phyloP scores from a whole-genome alignment of 1,140 invertebrate genomes.

The Acromyrmex echinatior region DNA sequence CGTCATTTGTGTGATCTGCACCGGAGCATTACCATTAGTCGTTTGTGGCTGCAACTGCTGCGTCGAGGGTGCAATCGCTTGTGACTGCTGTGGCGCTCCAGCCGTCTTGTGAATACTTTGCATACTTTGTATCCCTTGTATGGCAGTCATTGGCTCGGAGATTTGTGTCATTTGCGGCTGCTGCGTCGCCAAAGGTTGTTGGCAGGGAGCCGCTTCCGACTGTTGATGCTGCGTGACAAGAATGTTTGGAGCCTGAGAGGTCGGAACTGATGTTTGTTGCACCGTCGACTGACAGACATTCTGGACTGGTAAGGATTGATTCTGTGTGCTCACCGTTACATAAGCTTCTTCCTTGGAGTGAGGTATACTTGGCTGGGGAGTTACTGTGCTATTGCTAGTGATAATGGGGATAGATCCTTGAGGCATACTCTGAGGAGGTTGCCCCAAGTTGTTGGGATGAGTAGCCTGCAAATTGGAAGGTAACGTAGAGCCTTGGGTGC shows the following conservation, averaged over 20 bases:
- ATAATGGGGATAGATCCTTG: constrained; percentile 88
- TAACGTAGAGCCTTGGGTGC: constrained; percentile 86
- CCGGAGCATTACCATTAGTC: constrained; percentile 72
- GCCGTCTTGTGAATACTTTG: constrained; percentile 83
- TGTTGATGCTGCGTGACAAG: constrained; percentile 76
- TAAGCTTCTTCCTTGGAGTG: constrained; percentile 80
- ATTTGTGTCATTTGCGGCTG: constrained; percentile 77
- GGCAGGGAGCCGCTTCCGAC: constrained; percentile 63
- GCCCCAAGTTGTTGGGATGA: constrained; percentile 85
- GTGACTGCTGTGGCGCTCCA: constrained; percentile 73
- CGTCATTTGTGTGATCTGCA: constrained; percentile 82
- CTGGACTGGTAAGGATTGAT: constrained; percentile 78
- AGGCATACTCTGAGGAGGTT: constrained; percentile 87
- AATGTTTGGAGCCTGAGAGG: constrained; percentile 81
- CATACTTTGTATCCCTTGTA: constrained; percentile 82
- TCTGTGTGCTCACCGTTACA: constrained; percentile 77
- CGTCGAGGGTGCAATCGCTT: constrained; percentile 77
- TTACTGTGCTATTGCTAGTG: constrained; percentile 87
- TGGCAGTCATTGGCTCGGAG: constrained; percentile 79
- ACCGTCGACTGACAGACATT: constrained; percentile 77
- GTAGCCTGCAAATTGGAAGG: constrained; percentile 88
- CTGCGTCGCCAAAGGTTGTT: constrained; percentile 70
- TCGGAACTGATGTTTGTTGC: constrained; percentile 74
- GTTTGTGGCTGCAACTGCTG: constrained; percentile 75
- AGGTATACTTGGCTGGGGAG: constrained; percentile 83